phyloP scores from a whole-genome alignment of 2,113 vertebrate genomes.

The Orthonyx spaldingii region DNA sequence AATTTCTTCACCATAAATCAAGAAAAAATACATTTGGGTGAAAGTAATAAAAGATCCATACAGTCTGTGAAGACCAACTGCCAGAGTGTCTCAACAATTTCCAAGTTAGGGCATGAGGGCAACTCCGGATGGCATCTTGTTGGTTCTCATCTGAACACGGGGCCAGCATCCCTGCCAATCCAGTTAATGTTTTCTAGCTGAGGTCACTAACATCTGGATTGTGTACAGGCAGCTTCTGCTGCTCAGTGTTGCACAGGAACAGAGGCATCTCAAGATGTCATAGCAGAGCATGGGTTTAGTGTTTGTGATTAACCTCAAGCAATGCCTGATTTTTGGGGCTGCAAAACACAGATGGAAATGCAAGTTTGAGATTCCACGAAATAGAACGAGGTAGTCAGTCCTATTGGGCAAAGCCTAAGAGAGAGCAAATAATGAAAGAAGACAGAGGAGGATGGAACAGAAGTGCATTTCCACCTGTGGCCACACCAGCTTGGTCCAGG shows the following conservation, averaged over 20 bases:
- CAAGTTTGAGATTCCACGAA: neutral
- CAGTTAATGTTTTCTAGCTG: neutral
- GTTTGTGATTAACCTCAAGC: neutral
- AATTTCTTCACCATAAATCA: neutral
- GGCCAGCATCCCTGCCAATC: neutral
- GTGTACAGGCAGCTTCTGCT: neutral
- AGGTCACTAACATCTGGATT: neutral
- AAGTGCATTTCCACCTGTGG: neutral
- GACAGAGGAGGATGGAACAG: neutral
- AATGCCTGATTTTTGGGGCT: neutral
- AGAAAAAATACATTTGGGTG: neutral
- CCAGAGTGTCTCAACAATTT: neutral
- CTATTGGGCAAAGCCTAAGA: neutral
- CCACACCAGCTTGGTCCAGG: neutral
- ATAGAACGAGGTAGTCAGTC: neutral
- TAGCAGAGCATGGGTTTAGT: neutral
- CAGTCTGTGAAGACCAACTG: neutral
- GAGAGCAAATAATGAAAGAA: neutral
- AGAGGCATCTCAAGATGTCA: accelerated
- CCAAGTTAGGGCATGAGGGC: neutral
- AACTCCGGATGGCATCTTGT: neutral
- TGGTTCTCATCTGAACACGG: neutral
- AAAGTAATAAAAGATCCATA: neutral
- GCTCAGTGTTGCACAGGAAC: neutral
- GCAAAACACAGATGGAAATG: neutral